A percentile compares a stretch with the other conserved stretches of the same genome.
Evolutionary conservation across 2,888 invertebrate genomes (phyloP).

Genomic region (Ophion costatus): DNA sequence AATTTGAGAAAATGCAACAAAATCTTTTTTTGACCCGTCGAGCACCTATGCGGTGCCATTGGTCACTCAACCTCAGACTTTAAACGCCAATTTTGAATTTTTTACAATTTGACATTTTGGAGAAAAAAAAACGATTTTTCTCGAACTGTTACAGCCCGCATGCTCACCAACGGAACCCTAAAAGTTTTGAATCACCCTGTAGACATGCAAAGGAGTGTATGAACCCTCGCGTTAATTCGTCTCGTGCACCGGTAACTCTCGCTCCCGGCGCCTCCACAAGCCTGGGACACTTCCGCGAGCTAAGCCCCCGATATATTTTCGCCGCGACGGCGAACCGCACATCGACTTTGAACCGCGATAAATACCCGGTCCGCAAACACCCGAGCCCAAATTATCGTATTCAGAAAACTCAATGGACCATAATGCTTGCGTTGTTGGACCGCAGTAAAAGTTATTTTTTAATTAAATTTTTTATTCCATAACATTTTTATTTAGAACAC

Average conservation of each 20-base stretch:
- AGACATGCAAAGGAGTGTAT: not conserved
- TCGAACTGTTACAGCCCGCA: not conserved
- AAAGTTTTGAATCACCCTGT: not conserved
- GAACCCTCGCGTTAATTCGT: conserved; percentile 19
- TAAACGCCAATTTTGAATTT: too few relatives aligned
- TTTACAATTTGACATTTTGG: not conserved
- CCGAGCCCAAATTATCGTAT: conserved; percentile 1
- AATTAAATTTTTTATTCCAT: too few relatives aligned
- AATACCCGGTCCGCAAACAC: conserved; percentile 54
- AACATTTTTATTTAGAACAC: too few relatives aligned
- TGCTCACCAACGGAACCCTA: not conserved
- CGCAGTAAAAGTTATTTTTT: too few relatives aligned
- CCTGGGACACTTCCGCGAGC: conserved; percentile 55
- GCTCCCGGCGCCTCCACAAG: conserved; percentile 28
- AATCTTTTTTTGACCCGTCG: too few relatives aligned
- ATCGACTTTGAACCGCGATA: conserved; percentile 44
- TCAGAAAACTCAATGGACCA: conserved; percentile 5
- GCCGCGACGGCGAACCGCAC: conserved; percentile 36
- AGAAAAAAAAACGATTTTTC: not conserved
- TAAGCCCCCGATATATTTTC: conserved; percentile 55
- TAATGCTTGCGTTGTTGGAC: not conserved
- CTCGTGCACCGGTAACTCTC: conserved; percentile 25
- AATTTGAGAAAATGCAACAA: too few relatives aligned
- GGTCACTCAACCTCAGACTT: too few relatives aligned
- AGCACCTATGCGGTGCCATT: too few relatives aligned